phyloP scores from a whole-genome alignment of 1,140 invertebrate genomes.

The Drosophila micromelanica region DNA sequence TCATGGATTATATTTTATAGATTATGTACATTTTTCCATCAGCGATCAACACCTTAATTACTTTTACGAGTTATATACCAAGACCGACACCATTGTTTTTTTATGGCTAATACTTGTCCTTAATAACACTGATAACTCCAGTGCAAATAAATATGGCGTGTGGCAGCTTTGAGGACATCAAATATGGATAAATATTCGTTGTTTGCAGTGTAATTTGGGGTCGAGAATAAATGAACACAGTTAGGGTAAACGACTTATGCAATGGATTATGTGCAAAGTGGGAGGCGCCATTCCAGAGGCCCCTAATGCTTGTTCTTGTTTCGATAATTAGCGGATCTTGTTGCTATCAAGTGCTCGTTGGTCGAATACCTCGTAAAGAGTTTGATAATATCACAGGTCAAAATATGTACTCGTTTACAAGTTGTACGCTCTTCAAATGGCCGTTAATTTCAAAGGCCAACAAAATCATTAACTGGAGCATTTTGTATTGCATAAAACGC shows the following conservation, averaged over 20 bases:
- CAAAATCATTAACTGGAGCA: not conserved
- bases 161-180: constrained; percentile 39
- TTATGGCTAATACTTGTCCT: constrained; percentile 31
- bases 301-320: not conserved
- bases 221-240: constrained; percentile 40
- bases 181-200: constrained; percentile 60
- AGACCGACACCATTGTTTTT: not conserved
- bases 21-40: constrained; percentile 25
- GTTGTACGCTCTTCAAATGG: too few relatives aligned
- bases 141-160: constrained; percentile 65
- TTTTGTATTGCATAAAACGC: constrained; percentile 25
- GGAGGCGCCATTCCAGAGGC: not conserved
- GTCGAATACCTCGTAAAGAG: not conserved
- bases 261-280: constrained; percentile 33
- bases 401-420: not conserved
- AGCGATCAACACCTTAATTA: constrained; percentile 62
- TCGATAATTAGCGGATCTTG: constrained; percentile 1
- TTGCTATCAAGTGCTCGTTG: not conserved
- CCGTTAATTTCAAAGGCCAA: not conserved
- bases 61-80: constrained; percentile 23
- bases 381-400: not conserved
- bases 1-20: constrained; percentile 1
- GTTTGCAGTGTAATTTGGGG: constrained; percentile 69
- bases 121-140: constrained; percentile 55
- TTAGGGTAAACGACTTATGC: constrained; percentile 38